These are phyloP conservation scores for Pangasianodon gigas DNA, from an alignment of 2,113 vertebrate species.

Conservation along the genomic window DNA sequence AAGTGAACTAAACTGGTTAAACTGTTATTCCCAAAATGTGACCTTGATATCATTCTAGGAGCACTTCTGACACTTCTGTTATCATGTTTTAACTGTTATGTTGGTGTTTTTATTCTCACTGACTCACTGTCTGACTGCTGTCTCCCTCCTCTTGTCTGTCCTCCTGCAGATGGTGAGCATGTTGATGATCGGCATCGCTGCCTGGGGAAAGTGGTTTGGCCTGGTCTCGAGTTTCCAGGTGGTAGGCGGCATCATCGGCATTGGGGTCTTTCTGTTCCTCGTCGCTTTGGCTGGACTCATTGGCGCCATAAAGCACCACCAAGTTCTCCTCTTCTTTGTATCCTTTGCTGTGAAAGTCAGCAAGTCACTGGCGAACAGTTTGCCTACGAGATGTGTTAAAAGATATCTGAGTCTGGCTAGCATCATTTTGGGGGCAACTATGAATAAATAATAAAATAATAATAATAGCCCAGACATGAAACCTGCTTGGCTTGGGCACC, in stretches of 20 bases:
- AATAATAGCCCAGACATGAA: background rate
- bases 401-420: background rate
- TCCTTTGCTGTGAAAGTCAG: slow-evolving; percentile 75
- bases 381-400: background rate
- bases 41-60: background rate
- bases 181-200: slow-evolving; percentile 90
- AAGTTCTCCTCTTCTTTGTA: slow-evolving; percentile 98
- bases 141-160: background rate
- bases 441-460: background rate
- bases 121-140: background rate
- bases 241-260: slow-evolving; percentile 87
- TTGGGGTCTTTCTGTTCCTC: slow-evolving; percentile 91
- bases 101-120: background rate
- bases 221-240: slow-evolving; percentile 95
- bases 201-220: slow-evolving; percentile 94
- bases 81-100: background rate
- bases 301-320: slow-evolving; percentile 92
- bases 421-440: background rate
- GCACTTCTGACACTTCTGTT: background rate
- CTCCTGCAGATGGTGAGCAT: slow-evolving; percentile 87
- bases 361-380: background rate
- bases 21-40: background rate
- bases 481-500: background rate
- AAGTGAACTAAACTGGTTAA: background rate
- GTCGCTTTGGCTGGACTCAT: slow-evolving; percentile 91